Base-by-base conservation (phyloP, 2,113 vertebrate species). In the Rhinogobius similis region DNA sequence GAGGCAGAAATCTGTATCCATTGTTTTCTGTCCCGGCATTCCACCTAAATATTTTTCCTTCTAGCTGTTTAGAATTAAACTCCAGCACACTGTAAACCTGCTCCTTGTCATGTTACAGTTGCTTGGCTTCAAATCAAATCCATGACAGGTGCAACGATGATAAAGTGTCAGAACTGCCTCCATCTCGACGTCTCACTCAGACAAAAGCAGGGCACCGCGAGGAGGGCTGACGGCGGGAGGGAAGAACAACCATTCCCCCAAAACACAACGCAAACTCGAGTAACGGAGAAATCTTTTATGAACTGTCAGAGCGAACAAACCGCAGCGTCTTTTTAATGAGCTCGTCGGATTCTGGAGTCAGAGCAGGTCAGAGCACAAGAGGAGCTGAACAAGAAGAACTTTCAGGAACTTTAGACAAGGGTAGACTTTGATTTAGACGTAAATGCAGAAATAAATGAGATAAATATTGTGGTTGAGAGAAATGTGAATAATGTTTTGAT, bases 101-200 rank as follows among this genome's bases (percentile, higher is more conserved):
- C 39, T 67, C 32, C 56, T 70, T 72, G 69, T 81, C 76, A 83
- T 62, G 67, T 55, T 73, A 26, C 48, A 78, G 56, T 61, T 75
- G 69, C 69, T 46, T 10, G 16, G 61, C 75, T 77, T 72, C 72
- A 29, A 10, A 13, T 67, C 59, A 50, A 18, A 5, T 39, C 10
- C 38, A 67, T 79, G 81, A 84, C 73, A 74, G 65, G 52, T 73
- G 58, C 76, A 75, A 10, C 24, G 64, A 78, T 67, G 75, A 67
- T 62, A 66, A 80, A 74, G 72, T 80, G 76, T 85, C 74, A 77
- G 67, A 75, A 65, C 62, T 64, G 68, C 70, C 73, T 70, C 70
- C 41, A 52, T 75, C 62, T 70, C 66, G 38, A 62, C 67, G 59
- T 56, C 62, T 78, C 62, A 61, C 46, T 38, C 63, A 53, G 62